Conservation (phyloP, 2,113 vertebrate genomes). For the Nycticorax nycticorax region DNA sequence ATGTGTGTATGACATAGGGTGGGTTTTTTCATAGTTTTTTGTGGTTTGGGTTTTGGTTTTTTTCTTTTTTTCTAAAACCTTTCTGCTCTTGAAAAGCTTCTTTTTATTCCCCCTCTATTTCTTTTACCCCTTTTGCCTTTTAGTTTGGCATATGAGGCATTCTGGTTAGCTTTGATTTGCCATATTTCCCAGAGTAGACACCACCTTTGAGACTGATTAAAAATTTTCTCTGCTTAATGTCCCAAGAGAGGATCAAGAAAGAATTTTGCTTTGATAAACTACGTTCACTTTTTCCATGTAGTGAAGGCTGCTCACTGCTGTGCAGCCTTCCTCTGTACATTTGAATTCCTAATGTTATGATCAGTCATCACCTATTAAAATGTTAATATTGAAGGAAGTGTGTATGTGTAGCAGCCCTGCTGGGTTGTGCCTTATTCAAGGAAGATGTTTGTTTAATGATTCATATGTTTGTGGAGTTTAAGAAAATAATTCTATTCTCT, state of each 20-base stretch:
- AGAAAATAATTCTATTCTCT: background rate
- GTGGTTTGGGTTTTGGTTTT: no score
- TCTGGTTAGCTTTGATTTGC: background rate
- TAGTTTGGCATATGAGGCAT: background rate
- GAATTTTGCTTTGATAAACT: background rate
- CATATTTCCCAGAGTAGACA: background rate
- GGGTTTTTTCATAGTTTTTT: background rate
- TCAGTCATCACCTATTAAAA: conserved; percentile 10
- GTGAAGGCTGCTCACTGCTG: background rate
- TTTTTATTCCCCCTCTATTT: background rate
- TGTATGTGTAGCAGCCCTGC: background rate
- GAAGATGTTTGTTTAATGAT: conserved; percentile 24
- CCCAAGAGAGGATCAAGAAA: background rate
- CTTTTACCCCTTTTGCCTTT: background rate
- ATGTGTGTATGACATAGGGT: background rate
- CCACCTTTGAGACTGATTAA: background rate
- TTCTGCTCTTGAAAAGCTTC: background rate
- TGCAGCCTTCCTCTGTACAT: background rate
- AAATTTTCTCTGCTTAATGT: background rate
- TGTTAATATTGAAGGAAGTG: conserved; percentile 4
- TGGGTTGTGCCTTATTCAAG: background rate
- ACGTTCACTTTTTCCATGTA: background rate
- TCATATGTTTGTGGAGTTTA: background rate
- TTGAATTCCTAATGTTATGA: background rate
- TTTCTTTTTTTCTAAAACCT: background rate